Evolutionary conservation across 2,888 invertebrate genomes (phyloP).

Genomic region (Melieria picta): DNA sequence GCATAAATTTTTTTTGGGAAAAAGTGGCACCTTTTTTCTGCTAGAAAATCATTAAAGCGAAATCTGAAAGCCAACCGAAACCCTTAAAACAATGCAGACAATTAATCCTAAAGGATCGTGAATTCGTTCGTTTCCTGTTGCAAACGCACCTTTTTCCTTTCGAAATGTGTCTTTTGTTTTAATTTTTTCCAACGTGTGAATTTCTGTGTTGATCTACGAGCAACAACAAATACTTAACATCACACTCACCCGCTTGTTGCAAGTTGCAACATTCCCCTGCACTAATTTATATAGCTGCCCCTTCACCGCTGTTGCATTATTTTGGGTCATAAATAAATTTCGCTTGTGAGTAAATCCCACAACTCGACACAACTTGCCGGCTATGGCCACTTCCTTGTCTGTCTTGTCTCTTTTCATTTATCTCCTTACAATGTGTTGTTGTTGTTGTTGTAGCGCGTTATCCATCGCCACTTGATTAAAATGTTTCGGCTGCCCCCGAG

Average conservation of each 20-base stretch:
- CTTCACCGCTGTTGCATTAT: conserved; percentile 17
- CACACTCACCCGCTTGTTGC: not conserved
- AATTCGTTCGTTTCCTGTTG: no score
- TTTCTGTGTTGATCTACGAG: no score
- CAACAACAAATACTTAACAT: not conserved
- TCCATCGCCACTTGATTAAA: conserved; percentile 29
- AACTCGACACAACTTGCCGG: no score
- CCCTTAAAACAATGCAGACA: no score
- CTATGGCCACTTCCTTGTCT: not conserved
- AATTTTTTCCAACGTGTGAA: no score
- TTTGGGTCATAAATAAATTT: conserved; percentile 32
- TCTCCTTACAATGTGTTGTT: not conserved
- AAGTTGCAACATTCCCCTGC: not conserved
- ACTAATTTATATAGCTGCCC: not conserved
- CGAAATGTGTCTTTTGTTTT: no score
- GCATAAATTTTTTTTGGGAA: no score
- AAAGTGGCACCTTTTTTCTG: no score
- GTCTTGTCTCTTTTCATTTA: conserved; percentile 10
- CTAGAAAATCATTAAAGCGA: no score
- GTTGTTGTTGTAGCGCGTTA: not conserved
- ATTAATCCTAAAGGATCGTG: no score
- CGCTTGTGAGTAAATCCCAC: conserved; percentile 24
- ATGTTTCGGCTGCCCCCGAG: conserved; percentile 22
- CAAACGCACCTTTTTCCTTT: no score
- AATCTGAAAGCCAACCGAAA: no score